These are phyloP conservation scores for Cryptotermes secundus DNA, from an alignment of 1,140 invertebrate species.

Conservation along the genomic window DNA sequence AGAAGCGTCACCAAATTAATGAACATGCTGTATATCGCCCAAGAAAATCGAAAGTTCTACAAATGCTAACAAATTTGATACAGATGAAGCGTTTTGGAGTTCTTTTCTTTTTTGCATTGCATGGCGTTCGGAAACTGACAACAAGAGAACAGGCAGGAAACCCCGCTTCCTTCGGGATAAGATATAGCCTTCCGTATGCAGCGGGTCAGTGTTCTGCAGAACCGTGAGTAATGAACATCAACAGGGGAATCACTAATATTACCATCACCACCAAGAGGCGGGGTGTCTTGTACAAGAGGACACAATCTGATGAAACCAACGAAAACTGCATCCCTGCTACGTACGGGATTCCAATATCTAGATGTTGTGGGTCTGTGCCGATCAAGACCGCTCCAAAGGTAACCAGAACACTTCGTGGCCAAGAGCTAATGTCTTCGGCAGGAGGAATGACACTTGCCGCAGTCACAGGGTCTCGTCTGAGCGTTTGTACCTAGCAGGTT, in stretches of 20 bases:
- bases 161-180: neutral
- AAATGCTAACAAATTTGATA: too few relatives aligned
- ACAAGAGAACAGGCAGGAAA: neutral
- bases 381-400: neutral
- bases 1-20: too few relatives aligned
- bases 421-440: too few relatives aligned
- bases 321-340: neutral
- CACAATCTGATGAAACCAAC: neutral
- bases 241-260: neutral
- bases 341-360: neutral
- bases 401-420: too few relatives aligned
- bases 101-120: too few relatives aligned
- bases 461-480: too few relatives aligned
- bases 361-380: neutral
- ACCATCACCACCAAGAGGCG: neutral
- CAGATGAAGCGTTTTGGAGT: too few relatives aligned
- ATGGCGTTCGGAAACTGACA: neutral
- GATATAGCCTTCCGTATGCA: neutral
- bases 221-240: neutral
- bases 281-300: neutral
- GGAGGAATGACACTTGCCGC: too few relatives aligned
- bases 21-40: too few relatives aligned
- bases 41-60: too few relatives aligned
- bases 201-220: neutral
- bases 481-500: too few relatives aligned